phyloP scores from a whole-genome alignment of 2,113 vertebrate species.

The Tragelaphus strepsiceros region DNA sequence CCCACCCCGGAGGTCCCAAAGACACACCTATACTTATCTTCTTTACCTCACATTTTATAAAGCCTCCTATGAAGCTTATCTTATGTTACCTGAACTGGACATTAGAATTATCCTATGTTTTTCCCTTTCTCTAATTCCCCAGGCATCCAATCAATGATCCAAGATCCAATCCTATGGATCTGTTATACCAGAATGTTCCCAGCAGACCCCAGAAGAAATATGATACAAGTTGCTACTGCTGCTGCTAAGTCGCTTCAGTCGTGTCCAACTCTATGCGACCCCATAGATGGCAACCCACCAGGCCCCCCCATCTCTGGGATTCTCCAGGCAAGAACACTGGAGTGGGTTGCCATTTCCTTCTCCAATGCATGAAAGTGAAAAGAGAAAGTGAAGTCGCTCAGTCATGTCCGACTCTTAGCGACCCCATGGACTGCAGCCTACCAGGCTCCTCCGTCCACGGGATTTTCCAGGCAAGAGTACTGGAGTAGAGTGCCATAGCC shows the following conservation, averaged over 20 bases:
- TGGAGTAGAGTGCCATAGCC: no score
- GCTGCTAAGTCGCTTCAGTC: no score
- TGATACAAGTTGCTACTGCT: not conserved
- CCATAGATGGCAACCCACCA: no score
- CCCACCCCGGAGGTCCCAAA: not conserved
- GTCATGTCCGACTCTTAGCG: accelerated
- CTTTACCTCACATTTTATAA: not conserved
- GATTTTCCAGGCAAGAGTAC: no score
- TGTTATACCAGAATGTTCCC: not conserved
- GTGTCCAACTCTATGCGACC: no score
- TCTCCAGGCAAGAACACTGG: no score
- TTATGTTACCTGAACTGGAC: not conserved
- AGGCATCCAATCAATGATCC: not conserved
- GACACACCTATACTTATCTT: not conserved
- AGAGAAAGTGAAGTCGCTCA: no score
- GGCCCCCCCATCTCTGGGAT: no score
- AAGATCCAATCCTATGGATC: not conserved
- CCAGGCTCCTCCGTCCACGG: no score
- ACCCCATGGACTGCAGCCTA: no score
- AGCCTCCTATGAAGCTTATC: not conserved
- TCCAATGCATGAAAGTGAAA: no score
- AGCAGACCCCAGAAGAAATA: not conserved
- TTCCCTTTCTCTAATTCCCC: not conserved
- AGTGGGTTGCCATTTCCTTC: no score
- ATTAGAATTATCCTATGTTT: not conserved